phyloP scores from a whole-genome alignment of 2,113 vertebrate genomes.

The Eulemur rufifrons region DNA sequence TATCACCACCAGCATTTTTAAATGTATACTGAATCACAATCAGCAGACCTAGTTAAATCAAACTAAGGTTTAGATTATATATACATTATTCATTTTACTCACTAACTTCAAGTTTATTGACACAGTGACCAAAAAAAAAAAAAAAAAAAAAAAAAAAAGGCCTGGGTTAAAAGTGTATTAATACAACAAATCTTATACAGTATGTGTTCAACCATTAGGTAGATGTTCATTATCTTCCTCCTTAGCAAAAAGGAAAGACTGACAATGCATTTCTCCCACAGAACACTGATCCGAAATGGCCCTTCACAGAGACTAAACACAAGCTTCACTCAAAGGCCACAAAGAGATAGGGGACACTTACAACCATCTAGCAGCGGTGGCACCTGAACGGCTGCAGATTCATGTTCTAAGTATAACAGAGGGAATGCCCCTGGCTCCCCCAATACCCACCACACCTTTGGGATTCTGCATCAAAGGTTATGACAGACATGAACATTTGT shows the following conservation, averaged over 20 bases:
- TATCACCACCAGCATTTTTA: not conserved
- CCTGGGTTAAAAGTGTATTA: not conserved
- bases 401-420: too few relatives aligned
- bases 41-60: not conserved
- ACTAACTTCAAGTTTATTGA: constrained; percentile 24
- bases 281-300: not conserved
- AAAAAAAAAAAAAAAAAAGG: not conserved
- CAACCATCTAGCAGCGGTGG: too few relatives aligned
- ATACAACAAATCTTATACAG: not conserved
- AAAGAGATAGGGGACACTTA: not conserved
- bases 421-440: not conserved
- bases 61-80: not conserved
- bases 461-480: not conserved
- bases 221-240: not conserved
- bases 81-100: not conserved
- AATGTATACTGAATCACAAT: not conserved
- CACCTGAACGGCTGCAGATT: not conserved
- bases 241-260: not conserved
- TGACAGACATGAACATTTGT: not conserved
- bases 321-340: not conserved
- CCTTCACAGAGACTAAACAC: not conserved
- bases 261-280: not conserved
- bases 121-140: not conserved
- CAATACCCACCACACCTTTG: not conserved
- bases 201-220: not conserved